phyloP scores from a whole-genome alignment of 2,888 invertebrate species.

The Agapostemon virescens region DNA sequence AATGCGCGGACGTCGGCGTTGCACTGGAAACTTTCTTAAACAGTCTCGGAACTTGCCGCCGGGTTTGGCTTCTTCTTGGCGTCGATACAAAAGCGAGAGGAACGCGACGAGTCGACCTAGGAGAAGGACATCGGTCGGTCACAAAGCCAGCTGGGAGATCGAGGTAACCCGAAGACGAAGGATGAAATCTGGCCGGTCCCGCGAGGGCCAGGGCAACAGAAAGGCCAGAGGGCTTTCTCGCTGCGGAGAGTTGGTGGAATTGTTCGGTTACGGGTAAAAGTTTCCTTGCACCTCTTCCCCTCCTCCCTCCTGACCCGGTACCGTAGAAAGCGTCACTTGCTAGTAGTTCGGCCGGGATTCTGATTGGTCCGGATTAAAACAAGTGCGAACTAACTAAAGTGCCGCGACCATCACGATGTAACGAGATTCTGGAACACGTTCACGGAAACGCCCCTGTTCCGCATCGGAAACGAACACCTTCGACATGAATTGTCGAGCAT shows the following conservation, averaged over 20 bases:
- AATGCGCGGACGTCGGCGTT: conserved; percentile 48
- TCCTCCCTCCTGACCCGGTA: background rate
- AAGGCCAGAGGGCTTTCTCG: conserved; percentile 39
- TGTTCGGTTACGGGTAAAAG: conserved; percentile 54
- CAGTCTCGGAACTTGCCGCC: conserved; percentile 54
- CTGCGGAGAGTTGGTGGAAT: conserved; percentile 42
- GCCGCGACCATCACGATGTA: conserved; percentile 8
- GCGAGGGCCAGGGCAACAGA: conserved; percentile 26
- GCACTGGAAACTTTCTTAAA: conserved; percentile 63
- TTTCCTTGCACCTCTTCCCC: conserved; percentile 43
- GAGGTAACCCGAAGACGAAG: conserved; percentile 57
- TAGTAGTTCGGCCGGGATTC: conserved; percentile 61
- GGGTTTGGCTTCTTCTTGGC: conserved; percentile 52
- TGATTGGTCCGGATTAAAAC: conserved; percentile 61
- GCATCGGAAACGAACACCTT: background rate
- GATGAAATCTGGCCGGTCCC: conserved; percentile 46
- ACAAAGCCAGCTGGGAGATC: conserved; percentile 50
- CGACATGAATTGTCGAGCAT: too few species aligned
- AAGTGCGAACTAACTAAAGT: conserved; percentile 40
- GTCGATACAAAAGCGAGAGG: conserved; percentile 54
- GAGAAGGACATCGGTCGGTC: conserved; percentile 43
- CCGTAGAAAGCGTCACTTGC: conserved; percentile 63
- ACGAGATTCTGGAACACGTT: background rate
- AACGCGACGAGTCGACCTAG: conserved; percentile 3
- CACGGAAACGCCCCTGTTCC: background rate